Base-by-base conservation (phyloP, 1,140 invertebrate species). In the Drosophila serrata region DNA sequence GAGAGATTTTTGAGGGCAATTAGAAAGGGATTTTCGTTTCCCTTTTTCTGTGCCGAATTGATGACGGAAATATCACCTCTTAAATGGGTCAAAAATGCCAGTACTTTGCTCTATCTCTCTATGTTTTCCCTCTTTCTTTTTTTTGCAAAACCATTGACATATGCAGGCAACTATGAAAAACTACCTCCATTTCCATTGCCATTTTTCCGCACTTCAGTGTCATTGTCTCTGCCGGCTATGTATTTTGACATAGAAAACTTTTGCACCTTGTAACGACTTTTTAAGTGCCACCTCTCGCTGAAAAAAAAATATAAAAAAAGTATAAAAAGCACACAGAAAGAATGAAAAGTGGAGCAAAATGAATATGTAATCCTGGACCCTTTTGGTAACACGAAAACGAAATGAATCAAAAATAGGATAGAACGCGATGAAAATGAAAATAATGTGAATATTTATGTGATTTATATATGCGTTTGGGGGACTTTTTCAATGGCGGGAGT, bases 221-320 rank as follows among this genome's bases (percentile, higher is more conserved):
- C 69, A 73, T 73, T 73, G 69, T 73, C 69, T 73, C 67, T 72
- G 42, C 42, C 68, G 42, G 27, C 49, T 39, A 35, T 40, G 39
- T 72, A 72, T 73, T 73, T 73, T 72, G 69, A 73, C 79, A 65
- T 55, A 81, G 56, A 76, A 81, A 81, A 78, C 61, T 82, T 82
- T 82, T 73, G 79, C 79, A 82, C 79, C 79, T 82, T 82, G 79
- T 81, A 81, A 82, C 79, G 79, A 82, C 79, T 82, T 82, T 82
- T 82, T 82, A 82, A 82, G 79, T 82, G 79, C 51, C 79, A 74
- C 65, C 68, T 31, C 64, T 70, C 51, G 27, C 27, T 40, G 48
- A 27, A 31, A 27, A 37, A 53, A 70, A 43, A 53, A 13, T 1
- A 12, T 6, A 27, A 1, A 67, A 24, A 62, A 13, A 45, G 33